Evolutionary conservation across 2,113 vertebrate species (phyloP).

Genomic region (Podarcis raffonei): DNA sequence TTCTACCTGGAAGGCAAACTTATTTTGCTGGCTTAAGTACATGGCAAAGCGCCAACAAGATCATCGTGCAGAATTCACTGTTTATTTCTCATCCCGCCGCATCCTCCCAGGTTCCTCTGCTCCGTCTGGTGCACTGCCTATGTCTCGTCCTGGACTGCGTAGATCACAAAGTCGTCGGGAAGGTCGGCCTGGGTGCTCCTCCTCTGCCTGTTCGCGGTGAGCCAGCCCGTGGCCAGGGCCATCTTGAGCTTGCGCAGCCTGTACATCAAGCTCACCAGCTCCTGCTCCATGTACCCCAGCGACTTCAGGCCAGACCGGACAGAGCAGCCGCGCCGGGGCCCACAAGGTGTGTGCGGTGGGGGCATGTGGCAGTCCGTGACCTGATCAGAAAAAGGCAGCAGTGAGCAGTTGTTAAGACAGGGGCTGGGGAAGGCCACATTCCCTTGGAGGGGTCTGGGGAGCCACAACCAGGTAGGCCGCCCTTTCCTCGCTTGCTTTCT

Average conservation of each 20-base stretch:
- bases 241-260: background rate
- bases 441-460: too few relatives aligned
- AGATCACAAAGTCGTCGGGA: background rate
- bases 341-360: background rate
- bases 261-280: background rate
- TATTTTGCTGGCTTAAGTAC: background rate
- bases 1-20: too few relatives aligned
- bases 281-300: background rate
- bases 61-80: background rate
- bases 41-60: background rate
- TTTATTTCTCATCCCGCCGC: background rate
- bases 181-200: accelerated
- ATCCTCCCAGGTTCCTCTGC: background rate
- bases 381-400: background rate
- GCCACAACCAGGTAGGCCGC: too few relatives aligned
- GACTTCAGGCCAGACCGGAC: background rate
- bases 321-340: background rate
- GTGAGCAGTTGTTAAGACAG: background rate
- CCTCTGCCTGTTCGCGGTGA: background rate
- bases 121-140: background rate
- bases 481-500: too few relatives aligned
- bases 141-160: background rate
- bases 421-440: too few relatives aligned
- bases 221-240: background rate
- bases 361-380: background rate